phyloP scores from a whole-genome alignment of 2,113 vertebrate genomes.

The Burhinus bistriatus region DNA sequence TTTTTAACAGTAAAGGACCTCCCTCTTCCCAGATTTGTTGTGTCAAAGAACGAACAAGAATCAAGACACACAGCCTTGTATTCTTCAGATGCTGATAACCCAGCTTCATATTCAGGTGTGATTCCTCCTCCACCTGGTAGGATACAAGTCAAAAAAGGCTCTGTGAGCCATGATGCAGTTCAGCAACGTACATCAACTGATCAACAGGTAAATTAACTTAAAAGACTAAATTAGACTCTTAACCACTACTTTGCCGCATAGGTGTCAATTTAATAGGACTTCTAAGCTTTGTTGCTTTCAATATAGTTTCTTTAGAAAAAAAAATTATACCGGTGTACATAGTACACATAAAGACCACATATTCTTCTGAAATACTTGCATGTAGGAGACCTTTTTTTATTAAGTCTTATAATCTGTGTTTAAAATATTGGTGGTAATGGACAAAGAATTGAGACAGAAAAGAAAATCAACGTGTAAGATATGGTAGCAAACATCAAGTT shows the following conservation, averaged over 20 bases:
- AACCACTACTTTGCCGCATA: neutral
- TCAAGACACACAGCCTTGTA: slow-evolving; percentile 85
- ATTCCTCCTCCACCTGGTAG: slow-evolving; percentile 93
- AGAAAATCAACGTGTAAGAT: neutral
- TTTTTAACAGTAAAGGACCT: slow-evolving; percentile 89
- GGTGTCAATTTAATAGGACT: neutral
- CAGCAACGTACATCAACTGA: slow-evolving; percentile 84
- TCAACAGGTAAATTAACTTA: slow-evolving; percentile 80
- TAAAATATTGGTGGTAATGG: neutral
- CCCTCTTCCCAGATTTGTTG: slow-evolving; percentile 90
- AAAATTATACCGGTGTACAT: neutral
- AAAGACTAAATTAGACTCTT: neutral
- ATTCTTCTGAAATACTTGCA: neutral
- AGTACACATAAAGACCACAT: neutral
- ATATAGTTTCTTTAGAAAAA: neutral
- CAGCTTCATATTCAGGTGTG: slow-evolving; percentile 89
- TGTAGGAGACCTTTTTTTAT: neutral
- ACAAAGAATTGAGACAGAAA: neutral
- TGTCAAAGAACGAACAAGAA: slow-evolving; percentile 93
- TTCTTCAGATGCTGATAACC: slow-evolving; percentile 87
- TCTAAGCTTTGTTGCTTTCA: neutral
- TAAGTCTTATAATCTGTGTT: neutral
- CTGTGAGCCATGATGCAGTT: slow-evolving; percentile 86
- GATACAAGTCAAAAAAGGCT: slow-evolving; percentile 90
- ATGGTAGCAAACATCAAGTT: neutral